Base-by-base conservation (phyloP, 2,888 invertebrate genomes). In the Orthosia gracilis region DNA sequence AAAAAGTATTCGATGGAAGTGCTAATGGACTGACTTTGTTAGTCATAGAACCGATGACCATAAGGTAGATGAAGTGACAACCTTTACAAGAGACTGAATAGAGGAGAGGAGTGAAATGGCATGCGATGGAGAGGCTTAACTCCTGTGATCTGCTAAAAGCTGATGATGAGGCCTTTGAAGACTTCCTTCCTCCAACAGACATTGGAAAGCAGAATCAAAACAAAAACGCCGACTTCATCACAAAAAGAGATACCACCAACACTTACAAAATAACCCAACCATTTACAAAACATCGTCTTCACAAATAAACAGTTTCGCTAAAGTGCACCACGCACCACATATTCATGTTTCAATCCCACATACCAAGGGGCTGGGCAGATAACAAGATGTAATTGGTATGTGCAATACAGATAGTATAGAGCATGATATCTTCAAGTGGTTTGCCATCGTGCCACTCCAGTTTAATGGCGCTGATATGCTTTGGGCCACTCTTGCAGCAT, bases 331-430 rank as follows among this genome's bases (percentile, higher is more conserved):
- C 63, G 58, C 55, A 69, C 45, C 58, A 65, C 63, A 55, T 58
- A 70, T 84, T 73, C 70, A 80, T 74, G 76, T 85, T 85, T 73
- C 84, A 84, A 84, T 84, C 80, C 67, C 59, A 70, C 76, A 73
- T 62, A 66, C 84, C 82, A 73, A 76, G 82, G 81, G 87, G 85
- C 87, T 83, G 82, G 81, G 69, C 75, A 77, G 89, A 89, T 89
- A 89, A 87, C 78, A 67, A 84, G 83, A 84, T 89, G 85, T 89
- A 88, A 89, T 89, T 89, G 90, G 80, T 88, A 77, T 81, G 74
- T 89, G 88, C 87, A 88, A 86, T 88, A 90, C 83, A 86, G 89
- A 91, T 91, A 89, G 88, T 87, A 88, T 85, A 89, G 85, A 84
- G 23, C 31, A 64, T 62, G 86, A 87, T 86, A 86, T 62, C 63